Evolutionary conservation across 2,888 invertebrate genomes (phyloP), one percentile per base, ranked within the genome.

Genomic region (Erpobdella octoculata): DNA sequence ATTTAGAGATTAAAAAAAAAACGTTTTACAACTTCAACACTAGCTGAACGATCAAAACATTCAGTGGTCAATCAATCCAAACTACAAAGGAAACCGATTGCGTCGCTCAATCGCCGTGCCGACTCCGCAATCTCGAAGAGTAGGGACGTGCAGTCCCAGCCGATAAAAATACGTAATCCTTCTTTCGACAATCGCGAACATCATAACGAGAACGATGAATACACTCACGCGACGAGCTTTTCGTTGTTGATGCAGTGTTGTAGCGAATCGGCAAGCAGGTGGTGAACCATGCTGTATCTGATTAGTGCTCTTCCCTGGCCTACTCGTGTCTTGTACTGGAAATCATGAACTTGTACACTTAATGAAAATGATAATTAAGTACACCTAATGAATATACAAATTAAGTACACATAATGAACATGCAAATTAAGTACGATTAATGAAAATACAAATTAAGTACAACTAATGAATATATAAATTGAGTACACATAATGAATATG

Each of bases 291-390:
- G 74, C 81, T 81, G 77, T 83, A 84, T 15, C 84, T 75, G 18
- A 84, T 78, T 71, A 84, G 83, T 15, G 83, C 84, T 70, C 84
- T 76, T 8, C 84, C 84, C 74, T 79, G 78, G 9, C 84, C 84
- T 15, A 81, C 61, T 8, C 81, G 80, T 15, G 83, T 83, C 76
- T 82, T 83, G 72, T 83, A 77, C 84, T 84, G 76, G 37, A 78
- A 25, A 53, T n/a, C n/a, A n/a, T n/a, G n/a, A n/a, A n/a, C n/a
- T n/a, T n/a, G 78, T 1, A 70, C 15, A 41, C 2, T 0, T 0
- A 28, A 8, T 25, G 9, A 64, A 69, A 53, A n/a, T 68, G 53
- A 53, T 21, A 53, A 31, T 25, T 12, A 64, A 6, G 8, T 64
- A 64, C 8, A 33, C 64, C 28, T 31, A 21, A 64, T 28, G 37